phyloP scores from a whole-genome alignment of 2,113 vertebrate species.

The Prinia subflava region DNA sequence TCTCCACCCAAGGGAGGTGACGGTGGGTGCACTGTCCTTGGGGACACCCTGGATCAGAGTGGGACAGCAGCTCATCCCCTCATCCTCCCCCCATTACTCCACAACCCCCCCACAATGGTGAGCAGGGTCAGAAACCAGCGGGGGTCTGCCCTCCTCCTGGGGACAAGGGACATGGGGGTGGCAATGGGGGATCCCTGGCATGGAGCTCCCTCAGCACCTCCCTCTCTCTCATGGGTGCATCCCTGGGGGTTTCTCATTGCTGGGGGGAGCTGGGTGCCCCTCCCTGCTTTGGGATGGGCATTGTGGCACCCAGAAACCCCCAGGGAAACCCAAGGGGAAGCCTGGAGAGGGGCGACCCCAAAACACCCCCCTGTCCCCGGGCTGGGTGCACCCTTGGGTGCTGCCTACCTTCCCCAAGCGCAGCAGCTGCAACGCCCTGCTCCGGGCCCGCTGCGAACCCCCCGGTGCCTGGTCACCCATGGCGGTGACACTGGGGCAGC shows the following conservation, averaged over 20 bases:
- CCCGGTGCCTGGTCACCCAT: background rate
- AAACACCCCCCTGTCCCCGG: accelerated
- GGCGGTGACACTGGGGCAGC: accelerated
- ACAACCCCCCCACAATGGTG: accelerated
- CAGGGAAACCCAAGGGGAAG: accelerated
- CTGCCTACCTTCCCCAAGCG: slow-evolving; percentile 45
- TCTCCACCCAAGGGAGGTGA: background rate
- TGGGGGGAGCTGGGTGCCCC: accelerated
- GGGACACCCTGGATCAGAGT: background rate
- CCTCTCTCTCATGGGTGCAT: background rate
- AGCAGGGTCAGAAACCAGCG: accelerated
- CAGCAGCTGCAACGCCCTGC: background rate
- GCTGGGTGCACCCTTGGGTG: background rate
- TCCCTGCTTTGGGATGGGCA: accelerated
- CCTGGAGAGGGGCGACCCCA: background rate
- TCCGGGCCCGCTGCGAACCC: background rate
- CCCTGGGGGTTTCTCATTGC: background rate
- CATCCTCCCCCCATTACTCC: too few relatives aligned
- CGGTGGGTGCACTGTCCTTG: accelerated
- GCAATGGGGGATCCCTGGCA: background rate
- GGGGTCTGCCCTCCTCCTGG: accelerated
- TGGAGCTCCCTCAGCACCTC: accelerated
- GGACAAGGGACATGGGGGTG: background rate
- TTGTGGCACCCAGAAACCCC: background rate
- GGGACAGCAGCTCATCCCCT: accelerated